These are phyloP conservation scores for Drosophila tanythrix DNA, from an alignment of 2,888 invertebrate species.

Conservation along the genomic window DNA sequence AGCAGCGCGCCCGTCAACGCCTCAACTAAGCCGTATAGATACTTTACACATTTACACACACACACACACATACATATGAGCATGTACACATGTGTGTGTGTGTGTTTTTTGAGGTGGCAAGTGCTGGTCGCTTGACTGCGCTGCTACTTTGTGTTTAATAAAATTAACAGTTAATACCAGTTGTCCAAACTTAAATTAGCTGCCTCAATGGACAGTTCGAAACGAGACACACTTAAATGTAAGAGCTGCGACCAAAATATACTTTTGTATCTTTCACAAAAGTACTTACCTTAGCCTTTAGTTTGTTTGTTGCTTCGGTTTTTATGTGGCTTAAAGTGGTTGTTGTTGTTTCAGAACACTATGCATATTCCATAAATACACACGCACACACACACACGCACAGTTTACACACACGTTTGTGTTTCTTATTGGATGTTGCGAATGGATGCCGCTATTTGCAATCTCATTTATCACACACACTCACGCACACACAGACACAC, in stretches of 20 bases:
- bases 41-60: conserved; percentile 27
- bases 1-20: conserved; percentile 67
- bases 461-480: conserved; percentile 64
- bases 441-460: conserved; percentile 51
- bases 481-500: conserved; percentile 26
- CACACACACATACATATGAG: conserved; percentile 15
- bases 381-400: conserved; percentile 30
- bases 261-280: conserved; percentile 14
- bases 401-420: conserved; percentile 23
- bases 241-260: conserved; percentile 9
- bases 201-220: conserved; percentile 33
- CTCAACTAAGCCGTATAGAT: conserved; percentile 58
- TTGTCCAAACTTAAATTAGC: conserved; percentile 72
- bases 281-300: conserved; percentile 39
- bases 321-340: conserved; percentile 15
- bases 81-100: conserved; percentile 1
- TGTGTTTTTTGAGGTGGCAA: conserved; percentile 47
- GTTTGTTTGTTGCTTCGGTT: conserved; percentile 16
- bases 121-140: conserved; percentile 50
- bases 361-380: conserved; percentile 61
- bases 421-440: conserved; percentile 44
- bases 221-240: conserved; percentile 9
- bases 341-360: conserved; percentile 21
- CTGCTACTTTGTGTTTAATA: conserved; percentile 60
- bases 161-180: conserved; percentile 79